Percentiles rank a stretch among this genome's conserved stretches.
phyloP scores from a whole-genome alignment of 2,113 vertebrate genomes.

The Lutjanus erythropterus region DNA sequence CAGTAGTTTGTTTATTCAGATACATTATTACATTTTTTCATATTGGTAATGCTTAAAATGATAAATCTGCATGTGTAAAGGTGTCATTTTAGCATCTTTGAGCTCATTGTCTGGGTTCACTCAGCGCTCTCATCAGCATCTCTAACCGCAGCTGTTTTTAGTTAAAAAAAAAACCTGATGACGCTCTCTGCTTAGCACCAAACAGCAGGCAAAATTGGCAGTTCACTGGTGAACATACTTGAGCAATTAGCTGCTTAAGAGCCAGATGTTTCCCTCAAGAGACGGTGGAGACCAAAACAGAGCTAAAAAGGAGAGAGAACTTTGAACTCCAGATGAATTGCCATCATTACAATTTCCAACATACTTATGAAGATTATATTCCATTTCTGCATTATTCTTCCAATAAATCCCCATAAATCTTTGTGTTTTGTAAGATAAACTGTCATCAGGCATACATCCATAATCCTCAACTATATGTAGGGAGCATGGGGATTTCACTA shows the following conservation, averaged over 20 bases:
- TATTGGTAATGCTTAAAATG: neutral
- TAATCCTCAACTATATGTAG: neutral
- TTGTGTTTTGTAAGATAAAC: conserved; percentile 3
- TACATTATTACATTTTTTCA: neutral
- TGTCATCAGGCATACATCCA: neutral
- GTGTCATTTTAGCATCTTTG: neutral
- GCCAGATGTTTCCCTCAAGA: neutral
- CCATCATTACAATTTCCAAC: neutral
- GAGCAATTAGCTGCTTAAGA: neutral
- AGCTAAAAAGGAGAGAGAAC: neutral
- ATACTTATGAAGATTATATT: too few relatives aligned
- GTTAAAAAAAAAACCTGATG: neutral
- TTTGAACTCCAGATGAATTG: neutral
- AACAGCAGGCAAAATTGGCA: neutral
- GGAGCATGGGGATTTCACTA: neutral
- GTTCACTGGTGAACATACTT: neutral
- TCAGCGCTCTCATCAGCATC: too few relatives aligned
- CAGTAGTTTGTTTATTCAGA: neutral
- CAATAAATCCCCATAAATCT: too few relatives aligned
- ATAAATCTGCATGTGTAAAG: too few relatives aligned
- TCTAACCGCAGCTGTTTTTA: neutral
- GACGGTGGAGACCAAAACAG: neutral
- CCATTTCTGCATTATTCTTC: too few relatives aligned
- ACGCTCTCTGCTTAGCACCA: neutral
- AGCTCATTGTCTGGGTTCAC: neutral